phyloP scores from a whole-genome alignment of 2,113 vertebrate genomes.

The Rhombomys opimus region DNA sequence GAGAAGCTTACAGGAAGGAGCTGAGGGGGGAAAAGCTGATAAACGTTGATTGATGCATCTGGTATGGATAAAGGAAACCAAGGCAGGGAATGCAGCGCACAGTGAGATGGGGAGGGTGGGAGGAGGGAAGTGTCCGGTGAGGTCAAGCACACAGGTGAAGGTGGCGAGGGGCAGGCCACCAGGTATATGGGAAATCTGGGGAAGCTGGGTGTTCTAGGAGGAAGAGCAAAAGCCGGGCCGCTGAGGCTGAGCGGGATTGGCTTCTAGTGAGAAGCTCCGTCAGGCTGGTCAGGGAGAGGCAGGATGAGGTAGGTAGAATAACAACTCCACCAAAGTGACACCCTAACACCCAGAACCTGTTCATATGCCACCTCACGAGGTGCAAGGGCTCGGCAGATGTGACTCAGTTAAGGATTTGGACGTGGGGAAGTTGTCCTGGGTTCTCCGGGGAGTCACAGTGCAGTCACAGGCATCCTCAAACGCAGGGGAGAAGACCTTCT shows the following conservation, averaged over 20 bases:
- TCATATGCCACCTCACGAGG: neutral
- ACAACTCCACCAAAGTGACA: neutral
- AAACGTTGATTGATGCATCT: neutral
- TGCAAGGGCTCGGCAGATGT: neutral
- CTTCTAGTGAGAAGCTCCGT: neutral
- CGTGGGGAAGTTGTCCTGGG: neutral
- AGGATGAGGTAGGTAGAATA: neutral
- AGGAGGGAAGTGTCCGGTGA: neutral
- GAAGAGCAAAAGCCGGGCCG: neutral
- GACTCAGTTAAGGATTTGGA: neutral
- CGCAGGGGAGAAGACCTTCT: neutral
- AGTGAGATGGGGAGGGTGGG: neutral
- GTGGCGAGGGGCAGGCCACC: neutral
- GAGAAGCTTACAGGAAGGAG: neutral
- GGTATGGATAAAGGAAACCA: neutral
- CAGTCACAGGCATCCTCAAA: neutral
- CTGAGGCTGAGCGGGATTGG: neutral
- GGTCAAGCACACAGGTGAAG: fast-evolving
- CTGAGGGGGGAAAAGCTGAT: neutral
- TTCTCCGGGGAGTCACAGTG: too few species aligned
- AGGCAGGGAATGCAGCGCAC: neutral
- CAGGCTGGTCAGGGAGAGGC: neutral
- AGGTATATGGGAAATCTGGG: neutral
- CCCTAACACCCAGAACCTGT: neutral
- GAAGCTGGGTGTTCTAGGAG: neutral